phyloP scores from a whole-genome alignment of 2,888 invertebrate species.

The Podotricha telesiphe region DNA sequence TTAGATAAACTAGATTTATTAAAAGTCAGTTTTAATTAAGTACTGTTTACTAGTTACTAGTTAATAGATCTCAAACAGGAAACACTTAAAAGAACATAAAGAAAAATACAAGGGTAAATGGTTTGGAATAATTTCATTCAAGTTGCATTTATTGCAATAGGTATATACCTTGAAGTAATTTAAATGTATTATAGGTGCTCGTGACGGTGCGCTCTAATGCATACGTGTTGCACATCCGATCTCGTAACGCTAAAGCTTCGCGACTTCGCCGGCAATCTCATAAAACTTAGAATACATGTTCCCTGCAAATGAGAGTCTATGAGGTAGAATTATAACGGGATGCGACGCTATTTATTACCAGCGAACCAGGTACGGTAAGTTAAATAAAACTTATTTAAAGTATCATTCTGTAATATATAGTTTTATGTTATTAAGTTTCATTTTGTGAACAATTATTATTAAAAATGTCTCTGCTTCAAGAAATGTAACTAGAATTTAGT shows the following conservation, averaged over 20 bases:
- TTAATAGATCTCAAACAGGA: too few relatives aligned
- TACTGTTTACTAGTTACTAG: too few relatives aligned
- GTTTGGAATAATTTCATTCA: not conserved
- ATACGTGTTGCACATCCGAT: constrained; percentile 9
- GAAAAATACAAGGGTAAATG: not conserved
- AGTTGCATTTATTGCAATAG: constrained; percentile 5
- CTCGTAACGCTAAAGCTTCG: constrained; percentile 17
- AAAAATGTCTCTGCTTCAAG: too few relatives aligned
- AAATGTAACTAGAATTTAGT: too few relatives aligned
- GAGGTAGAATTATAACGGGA: constrained; percentile 19
- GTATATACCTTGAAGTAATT: not conserved
- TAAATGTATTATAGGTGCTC: not conserved
- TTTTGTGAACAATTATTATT: too few relatives aligned
- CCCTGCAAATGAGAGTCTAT: constrained; percentile 24
- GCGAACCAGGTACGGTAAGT: not conserved
- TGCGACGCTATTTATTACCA: not conserved
- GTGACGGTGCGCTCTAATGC: not conserved
- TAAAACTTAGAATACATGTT: constrained; percentile 26
- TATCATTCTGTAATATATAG: not conserved
- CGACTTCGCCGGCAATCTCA: constrained; percentile 20
- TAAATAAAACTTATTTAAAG: not conserved
- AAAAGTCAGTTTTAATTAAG: too few relatives aligned
- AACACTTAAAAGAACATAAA: not conserved
- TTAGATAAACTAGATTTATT: too few relatives aligned
- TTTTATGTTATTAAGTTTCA: too few relatives aligned